Base-by-base conservation (phyloP, 2,888 invertebrate genomes). In the Scotopteryx bipunctaria region DNA sequence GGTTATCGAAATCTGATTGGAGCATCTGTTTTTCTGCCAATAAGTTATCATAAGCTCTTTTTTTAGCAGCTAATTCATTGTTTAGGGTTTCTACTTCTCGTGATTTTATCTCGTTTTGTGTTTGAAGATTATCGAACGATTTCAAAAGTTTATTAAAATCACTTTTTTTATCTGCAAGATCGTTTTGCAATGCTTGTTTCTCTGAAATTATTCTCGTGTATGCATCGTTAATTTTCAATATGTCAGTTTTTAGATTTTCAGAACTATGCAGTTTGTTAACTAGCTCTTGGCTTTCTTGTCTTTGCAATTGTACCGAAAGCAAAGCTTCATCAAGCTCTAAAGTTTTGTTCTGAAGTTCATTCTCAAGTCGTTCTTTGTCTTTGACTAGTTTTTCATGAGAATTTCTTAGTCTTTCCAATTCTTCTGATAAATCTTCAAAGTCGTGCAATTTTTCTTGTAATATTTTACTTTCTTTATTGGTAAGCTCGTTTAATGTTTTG, bases 281-380 rank as follows among this genome's bases (percentile, higher is more conserved):
- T 21, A 80, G 55, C 48, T 75, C 67, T 31, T 67, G 54, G 42
- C 79, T 83, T 61, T 79, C 73, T 59, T 63, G 73, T 69, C 69
- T 75, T 40, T 63, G 66, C 23, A 81, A 42, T 44, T 73, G 50
- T 15, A 78, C 60, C 0, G 67, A 67, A 48, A 67, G 44, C 2
- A 68, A 59, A 33, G 74, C 73, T 14, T 65, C 66, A 43, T 74
- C 63, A 16, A 85, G 69, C 49, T 80, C 67, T 15, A 31, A 21
- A 25, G 57, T 59, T 63, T 73, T 78, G 21, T 63, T 58, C 23
- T 53, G 46, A 21, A 83, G 61, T 48, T 78, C 70, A 41, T 66
- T 71, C 66, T 83, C 70, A 23, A 84, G 62, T 5, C 37, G 65
- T 6, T 46, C 55, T 58, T 82, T 86, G 31, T 83, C 78, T 37